A percentile compares a stretch with the other conserved stretches of the same genome.
phyloP scores from a whole-genome alignment of 2,797 vertebrate genomes.

The Pangasius krempfi region DNA sequence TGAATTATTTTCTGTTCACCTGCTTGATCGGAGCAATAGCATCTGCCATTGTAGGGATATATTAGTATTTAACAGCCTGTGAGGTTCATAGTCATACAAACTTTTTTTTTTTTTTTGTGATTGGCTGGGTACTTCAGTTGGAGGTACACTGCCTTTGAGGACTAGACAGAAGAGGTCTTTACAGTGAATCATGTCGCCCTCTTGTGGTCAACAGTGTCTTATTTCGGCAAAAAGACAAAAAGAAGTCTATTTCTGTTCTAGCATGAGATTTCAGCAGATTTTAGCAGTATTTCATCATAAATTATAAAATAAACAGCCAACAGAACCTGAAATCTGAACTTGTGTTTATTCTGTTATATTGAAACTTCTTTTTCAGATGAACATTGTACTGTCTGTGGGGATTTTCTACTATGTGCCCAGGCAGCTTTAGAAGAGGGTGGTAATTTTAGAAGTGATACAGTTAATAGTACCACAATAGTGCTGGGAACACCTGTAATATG shows the following conservation, averaged over 20 bases:
- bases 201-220: slow-evolving; percentile 23
- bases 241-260: not conserved
- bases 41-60: not conserved
- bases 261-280: no score
- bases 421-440: not conserved
- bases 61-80: not conserved
- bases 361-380: not conserved
- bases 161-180: not conserved
- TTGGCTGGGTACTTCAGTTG: not conserved
- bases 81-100: not conserved
- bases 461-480: no score
- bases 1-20: not conserved
- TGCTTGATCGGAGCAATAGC: not conserved
- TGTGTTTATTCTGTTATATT: not conserved
- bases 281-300: not conserved
- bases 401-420: not conserved
- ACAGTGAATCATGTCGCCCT: slow-evolving; percentile 17
- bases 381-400: not conserved
- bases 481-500: not conserved
- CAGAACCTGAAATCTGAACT: not conserved
- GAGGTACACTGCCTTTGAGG: not conserved
- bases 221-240: not conserved
- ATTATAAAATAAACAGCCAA: not conserved
- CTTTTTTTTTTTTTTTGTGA: no score
- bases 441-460: not conserved